Percentiles rank a stretch among this genome's conserved stretches.
Conservation (phyloP, 2,888 invertebrate genomes). For the Calameuta pallipes region DNA sequence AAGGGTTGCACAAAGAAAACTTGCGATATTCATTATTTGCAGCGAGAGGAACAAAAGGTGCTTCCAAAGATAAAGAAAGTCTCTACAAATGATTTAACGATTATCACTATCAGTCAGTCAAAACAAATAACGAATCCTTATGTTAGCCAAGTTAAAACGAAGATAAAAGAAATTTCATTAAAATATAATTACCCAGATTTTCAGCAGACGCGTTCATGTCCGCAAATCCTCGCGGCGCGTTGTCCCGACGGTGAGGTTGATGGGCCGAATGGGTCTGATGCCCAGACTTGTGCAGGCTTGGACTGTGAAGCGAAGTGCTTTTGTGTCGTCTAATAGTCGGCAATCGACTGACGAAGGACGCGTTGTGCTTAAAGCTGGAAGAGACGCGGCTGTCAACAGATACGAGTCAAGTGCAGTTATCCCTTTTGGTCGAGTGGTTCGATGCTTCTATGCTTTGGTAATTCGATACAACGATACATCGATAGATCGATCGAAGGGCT, state of each 20-base stretch:
- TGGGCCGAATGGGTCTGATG: slow-evolving; percentile 46
- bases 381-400: slow-evolving; percentile 73
- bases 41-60: too few species aligned
- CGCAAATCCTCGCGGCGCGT: slow-evolving; percentile 71
- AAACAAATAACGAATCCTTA: too few species aligned
- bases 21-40: too few species aligned
- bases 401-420: slow-evolving; percentile 4
- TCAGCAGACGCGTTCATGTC: slow-evolving; percentile 81
- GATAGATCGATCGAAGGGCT: too few species aligned
- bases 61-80: too few species aligned
- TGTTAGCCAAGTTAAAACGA: too few species aligned
- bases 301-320: slow-evolving; percentile 82
- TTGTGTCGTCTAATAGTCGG: slow-evolving; percentile 88
- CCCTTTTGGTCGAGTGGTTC: slow-evolving; percentile 4
- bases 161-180: not conserved
- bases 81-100: too few species aligned
- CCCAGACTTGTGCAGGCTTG: slow-evolving; percentile 71
- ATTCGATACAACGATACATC: not conserved
- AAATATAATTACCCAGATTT: slow-evolving; percentile 73
- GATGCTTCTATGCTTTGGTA: not conserved
- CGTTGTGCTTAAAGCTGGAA: slow-evolving; percentile 91
- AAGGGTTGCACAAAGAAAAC: too few species aligned
- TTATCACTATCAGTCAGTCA: too few species aligned
- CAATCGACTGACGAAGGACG: slow-evolving; percentile 91
- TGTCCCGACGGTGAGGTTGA: slow-evolving; percentile 66